Evolutionary conservation across 1,140 invertebrate species (phyloP), one percentile per base, ranked within the genome.

Genomic region (Tyrophagus putrescentiae): DNA sequence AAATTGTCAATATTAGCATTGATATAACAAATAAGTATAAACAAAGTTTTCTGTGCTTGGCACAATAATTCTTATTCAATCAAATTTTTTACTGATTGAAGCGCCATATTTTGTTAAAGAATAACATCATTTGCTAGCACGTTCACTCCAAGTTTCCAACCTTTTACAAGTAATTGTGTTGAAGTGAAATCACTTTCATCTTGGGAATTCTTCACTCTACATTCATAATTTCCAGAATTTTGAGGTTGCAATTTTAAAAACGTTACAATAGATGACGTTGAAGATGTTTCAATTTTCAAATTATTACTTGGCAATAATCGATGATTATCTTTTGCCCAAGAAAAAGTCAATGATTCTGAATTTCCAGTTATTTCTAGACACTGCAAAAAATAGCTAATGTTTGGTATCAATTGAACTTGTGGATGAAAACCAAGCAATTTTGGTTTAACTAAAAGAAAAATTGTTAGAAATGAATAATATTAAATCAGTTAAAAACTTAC

Each of bases 241-340:
- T 13, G 36, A 39, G 13, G 21, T 39, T 13, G 13, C 13, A 39
- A 39, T 39, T 39, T 21, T 13, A 39, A 13, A 13, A 21, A 13
- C 36, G 21, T 39, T 21, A 21, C 36, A 39, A 21, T 39, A 39
- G 13, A 39, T 39, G 36, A 39, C 13, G 21, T 39, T 21, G 13
- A 39, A 21, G 21, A 39, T 13, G 36, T 39, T 34, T 54, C 52
- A 31, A 54, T 54, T 33, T 54, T 54, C 28, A 54, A 28, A 25
- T 54, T 32, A 54, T 32, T 28, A 3, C 25, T 54, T 33, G 4
- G 27, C 27, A 31, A 54, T 16, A 31, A 27, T 32, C 7, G 13
- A 16, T 27, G n/a, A 31, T 2, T 32, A 54, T 54, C 39, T 31
- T 27, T 13, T 9, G 9, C n/a, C 52, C 52, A 54, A 31, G 13